Percentiles rank a stretch among this genome's conserved stretches.
These are phyloP conservation scores for Polypedilum vanderplanki DNA, from an alignment of 1,140 invertebrate species.

Conservation along the genomic window DNA sequence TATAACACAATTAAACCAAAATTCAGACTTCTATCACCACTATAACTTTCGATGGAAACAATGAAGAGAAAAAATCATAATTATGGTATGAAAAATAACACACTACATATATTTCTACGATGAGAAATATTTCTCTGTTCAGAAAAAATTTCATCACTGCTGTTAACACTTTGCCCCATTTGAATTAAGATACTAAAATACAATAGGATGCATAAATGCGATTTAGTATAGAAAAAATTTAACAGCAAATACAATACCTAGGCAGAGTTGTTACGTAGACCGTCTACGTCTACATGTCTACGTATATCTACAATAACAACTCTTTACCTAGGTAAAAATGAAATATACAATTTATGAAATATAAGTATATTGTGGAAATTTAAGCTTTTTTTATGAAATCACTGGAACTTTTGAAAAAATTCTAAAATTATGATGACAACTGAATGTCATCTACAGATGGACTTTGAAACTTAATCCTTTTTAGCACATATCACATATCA, in stretches of 20 bases:
- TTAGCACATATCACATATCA: too few relatives aligned
- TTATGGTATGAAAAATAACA: not conserved
- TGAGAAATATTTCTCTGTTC: not conserved
- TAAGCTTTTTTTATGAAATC: not conserved
- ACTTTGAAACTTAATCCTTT: not conserved
- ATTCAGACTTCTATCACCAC: not conserved
- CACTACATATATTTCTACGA: not conserved
- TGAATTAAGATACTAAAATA: too few relatives aligned
- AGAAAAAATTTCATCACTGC: slow-evolving; percentile 7
- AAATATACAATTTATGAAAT: too few relatives aligned
- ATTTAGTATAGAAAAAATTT: too few relatives aligned
- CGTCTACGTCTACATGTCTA: too few relatives aligned
- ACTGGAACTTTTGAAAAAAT: not conserved
- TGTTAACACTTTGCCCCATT: too few relatives aligned
- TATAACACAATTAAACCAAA: not conserved
- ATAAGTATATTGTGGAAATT: not conserved
- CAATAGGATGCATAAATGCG: too few relatives aligned
- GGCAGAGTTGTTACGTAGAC: too few relatives aligned
- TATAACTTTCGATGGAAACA: not conserved
- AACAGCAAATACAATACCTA: too few relatives aligned
- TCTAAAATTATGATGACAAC: too few relatives aligned
- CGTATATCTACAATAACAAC: too few relatives aligned
- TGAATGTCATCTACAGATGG: not conserved
- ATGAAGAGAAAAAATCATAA: not conserved
- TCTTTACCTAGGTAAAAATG: too few relatives aligned